Percentiles rank a stretch among this genome's conserved stretches.
phyloP scores from a whole-genome alignment of 2,888 invertebrate species.

The Helobdella robusta region DNA sequence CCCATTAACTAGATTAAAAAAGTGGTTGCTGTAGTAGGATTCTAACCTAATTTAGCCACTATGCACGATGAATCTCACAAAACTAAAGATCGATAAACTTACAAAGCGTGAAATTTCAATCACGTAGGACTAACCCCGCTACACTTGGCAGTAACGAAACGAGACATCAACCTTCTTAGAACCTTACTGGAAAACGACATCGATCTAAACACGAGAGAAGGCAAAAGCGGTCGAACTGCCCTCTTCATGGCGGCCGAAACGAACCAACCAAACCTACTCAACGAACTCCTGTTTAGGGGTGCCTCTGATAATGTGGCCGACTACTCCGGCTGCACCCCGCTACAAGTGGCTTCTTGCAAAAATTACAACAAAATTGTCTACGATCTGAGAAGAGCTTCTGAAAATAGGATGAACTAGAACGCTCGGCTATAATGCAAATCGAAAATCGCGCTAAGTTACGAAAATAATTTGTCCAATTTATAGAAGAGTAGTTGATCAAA shows the following conservation, averaged over 20 bases:
- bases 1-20: not conserved
- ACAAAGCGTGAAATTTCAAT: no score
- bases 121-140: not conserved
- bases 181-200: not conserved
- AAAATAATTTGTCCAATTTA: no score
- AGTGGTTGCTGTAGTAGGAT: no score
- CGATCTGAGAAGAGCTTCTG: no score
- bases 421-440: no score
- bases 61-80: no score
- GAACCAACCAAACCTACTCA: not conserved
- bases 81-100: no score
- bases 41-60: no score
- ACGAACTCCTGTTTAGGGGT: not conserved
- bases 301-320: constrained; percentile 10
- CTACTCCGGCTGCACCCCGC: constrained; percentile 6
- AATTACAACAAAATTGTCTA: no score
- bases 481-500: no score
- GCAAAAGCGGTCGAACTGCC: constrained; percentile 11
- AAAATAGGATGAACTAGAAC: no score
- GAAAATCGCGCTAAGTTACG: no score
- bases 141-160: constrained; percentile 1
- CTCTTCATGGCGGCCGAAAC: constrained; percentile 8
- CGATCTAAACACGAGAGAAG: not conserved
- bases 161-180: not conserved
- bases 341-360: not conserved